Conservation (phyloP, 2,888 invertebrate species). For the Napeogenes inachia region DNA sequence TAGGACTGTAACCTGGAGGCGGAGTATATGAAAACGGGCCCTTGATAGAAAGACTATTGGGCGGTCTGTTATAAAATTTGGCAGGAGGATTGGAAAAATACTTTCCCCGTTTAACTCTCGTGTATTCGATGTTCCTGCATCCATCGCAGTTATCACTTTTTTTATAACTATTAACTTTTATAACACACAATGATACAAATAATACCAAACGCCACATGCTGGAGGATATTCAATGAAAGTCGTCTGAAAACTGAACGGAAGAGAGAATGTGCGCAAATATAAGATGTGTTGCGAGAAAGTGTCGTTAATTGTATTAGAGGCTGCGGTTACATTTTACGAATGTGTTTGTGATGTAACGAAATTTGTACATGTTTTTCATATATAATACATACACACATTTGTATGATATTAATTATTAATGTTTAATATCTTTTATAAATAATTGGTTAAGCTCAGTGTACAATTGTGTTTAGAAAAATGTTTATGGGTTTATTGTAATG, state of each 20-base stretch:
- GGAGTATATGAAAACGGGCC: conserved; percentile 58
- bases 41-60: conserved; percentile 40
- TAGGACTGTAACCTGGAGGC: conserved; percentile 48
- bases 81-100: conserved; percentile 51
- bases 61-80: conserved; percentile 54
- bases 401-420: too few species aligned
- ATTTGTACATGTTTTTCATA: conserved; percentile 36
- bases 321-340: conserved; percentile 28
- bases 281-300: conserved; percentile 63
- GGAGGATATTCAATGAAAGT: conserved; percentile 21
- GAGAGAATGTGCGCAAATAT: conserved; percentile 51
- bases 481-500: too few species aligned
- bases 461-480: too few species aligned
- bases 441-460: too few species aligned
- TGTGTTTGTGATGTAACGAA: conserved; percentile 37
- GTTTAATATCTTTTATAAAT: too few species aligned
- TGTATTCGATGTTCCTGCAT: conserved; percentile 34
- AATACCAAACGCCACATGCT: conserved; percentile 28
- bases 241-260: conserved; percentile 58
- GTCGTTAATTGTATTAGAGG: conserved; percentile 63
- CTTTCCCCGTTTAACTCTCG: conserved; percentile 58
- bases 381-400: conserved; percentile 6
- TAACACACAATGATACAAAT: conserved; percentile 40
- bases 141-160: conserved; percentile 33
- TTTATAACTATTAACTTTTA: conserved; percentile 41